Conservation (phyloP, 2,888 invertebrate species). For the Troides helena region DNA sequence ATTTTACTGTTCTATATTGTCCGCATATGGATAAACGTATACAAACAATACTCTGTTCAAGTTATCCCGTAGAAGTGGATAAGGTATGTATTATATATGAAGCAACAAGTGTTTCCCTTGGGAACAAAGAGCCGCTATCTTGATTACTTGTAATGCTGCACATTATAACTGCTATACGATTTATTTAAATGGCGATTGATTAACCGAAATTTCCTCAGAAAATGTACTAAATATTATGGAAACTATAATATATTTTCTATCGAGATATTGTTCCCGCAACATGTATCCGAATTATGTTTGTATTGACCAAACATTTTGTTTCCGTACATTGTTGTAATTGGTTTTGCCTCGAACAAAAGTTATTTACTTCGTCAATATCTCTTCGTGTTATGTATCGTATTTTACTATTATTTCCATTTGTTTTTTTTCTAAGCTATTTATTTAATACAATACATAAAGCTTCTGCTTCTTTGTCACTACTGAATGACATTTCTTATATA, state of each 20-base stretch:
- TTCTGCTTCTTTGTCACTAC: too few relatives aligned
- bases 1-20: too few relatives aligned
- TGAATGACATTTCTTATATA: too few relatives aligned
- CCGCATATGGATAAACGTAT: too few relatives aligned
- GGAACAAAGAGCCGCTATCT: background rate
- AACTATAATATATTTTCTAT: conserved; percentile 9
- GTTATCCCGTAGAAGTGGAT: too few relatives aligned
- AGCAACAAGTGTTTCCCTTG: background rate
- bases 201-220: background rate
- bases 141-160: background rate
- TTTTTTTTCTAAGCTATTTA: too few relatives aligned
- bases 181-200: background rate
- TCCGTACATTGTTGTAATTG: conserved; percentile 8
- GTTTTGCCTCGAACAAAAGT: conserved; percentile 21
- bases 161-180: background rate
- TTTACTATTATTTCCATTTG: background rate
- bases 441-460: too few relatives aligned
- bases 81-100: background rate
- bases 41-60: too few relatives aligned
- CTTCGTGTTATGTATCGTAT: background rate
- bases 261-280: conserved; percentile 5
- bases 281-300: conserved; percentile 14
- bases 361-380: background rate
- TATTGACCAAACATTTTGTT: conserved; percentile 11
- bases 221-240: background rate